Evolutionary conservation across 2,888 invertebrate genomes (phyloP), one percentile per base, ranked within the genome.

Genomic region (Drosophila suboccidentalis): DNA sequence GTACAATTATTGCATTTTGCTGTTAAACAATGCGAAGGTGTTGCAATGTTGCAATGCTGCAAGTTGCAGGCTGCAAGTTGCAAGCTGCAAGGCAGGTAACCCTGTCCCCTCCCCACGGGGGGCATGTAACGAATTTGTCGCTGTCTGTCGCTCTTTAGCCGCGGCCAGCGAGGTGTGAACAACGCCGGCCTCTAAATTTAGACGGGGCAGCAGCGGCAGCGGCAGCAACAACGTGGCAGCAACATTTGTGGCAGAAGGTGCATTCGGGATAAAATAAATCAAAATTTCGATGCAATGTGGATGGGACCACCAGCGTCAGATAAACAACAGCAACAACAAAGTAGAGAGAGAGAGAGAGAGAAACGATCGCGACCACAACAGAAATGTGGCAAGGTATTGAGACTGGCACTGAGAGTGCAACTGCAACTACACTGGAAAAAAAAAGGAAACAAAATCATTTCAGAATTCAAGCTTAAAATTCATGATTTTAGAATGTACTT

Each of bases 1-100:
- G 65, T 78, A 90, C 87, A 90, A 89, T 88, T 89, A 87, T 87
- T 90, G 87, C 81, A 71, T 87, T 87, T 81, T 74, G 83, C 68
- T 87, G 87, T 87, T 83, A 63, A 87, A 81, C 87, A 90, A 90
- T 74, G 79, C 71, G 54, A 75, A 71, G 72, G 80, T 82, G 83
- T 82, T 82, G 73, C 75, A 55, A 50, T 66, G 75, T 63, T 34
- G 77, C 58, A 47, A 50, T 49, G 58, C 29, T 22, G 57, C 44
- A 57, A 51, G 36, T 1, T 36, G 36, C 13, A 11, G 13, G 43
- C 10, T 9, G 47, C 53, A 58, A 51, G 36, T 1, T 36, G 36
- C 13, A 11, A 22, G 43, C 10, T 9, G 47, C 53, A 58, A 51
- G 57, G 57, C 32, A 44, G 53, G 53, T 39, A 44, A 26, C 39